Base-by-base conservation (phyloP, 2,113 vertebrate genomes). In the Callipepla californica region DNA sequence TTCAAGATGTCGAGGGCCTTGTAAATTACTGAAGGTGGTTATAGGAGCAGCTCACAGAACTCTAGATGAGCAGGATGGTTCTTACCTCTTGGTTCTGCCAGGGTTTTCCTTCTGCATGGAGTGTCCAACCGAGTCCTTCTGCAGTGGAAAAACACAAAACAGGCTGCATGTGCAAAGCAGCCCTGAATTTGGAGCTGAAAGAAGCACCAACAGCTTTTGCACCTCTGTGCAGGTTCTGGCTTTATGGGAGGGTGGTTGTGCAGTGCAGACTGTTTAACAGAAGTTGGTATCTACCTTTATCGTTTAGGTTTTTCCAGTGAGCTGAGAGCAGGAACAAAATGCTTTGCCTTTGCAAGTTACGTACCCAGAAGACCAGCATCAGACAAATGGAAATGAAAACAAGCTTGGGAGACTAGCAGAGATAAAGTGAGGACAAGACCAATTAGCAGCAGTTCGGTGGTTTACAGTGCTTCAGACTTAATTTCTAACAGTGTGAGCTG, bases 41-140 rank as follows among this genome's bases (percentile, higher is more conserved):
- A 6, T 36, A 38, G 45, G 19, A 30, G 19, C 38, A 61, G 51
- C 23, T 44, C 53, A 28, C 30, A 20, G 38, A 30, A 42, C 0
- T 0, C 6, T 18, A 14, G 9, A 47, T 8, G 7, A 53, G 20
- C 61, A 74, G 32, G 61, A n/a, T 50, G 15, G 11, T 15, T 9
- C 48, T 65, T 18, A 36, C 0, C 0, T 5, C 2, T 1, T 2
- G 48, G 34, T 20, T 77, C 42, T 48, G 11, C 21, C 19, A 57
- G 11, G 34, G 6, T 25, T 26, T 16, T 51, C 40, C 36, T 68
- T 44, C 7, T 28, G 32, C 51, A 16, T 15, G 32, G 5, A 30
- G 6, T 34, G 12, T 36, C 61, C 36, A 51, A 44, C 77, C 8
- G 30, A 28, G 12, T 47, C 40, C 40, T 91, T 67, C 47, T 84